These are phyloP conservation scores for Asarcornis scutulata DNA, from an alignment of 2,113 vertebrate species.

Conservation along the genomic window DNA sequence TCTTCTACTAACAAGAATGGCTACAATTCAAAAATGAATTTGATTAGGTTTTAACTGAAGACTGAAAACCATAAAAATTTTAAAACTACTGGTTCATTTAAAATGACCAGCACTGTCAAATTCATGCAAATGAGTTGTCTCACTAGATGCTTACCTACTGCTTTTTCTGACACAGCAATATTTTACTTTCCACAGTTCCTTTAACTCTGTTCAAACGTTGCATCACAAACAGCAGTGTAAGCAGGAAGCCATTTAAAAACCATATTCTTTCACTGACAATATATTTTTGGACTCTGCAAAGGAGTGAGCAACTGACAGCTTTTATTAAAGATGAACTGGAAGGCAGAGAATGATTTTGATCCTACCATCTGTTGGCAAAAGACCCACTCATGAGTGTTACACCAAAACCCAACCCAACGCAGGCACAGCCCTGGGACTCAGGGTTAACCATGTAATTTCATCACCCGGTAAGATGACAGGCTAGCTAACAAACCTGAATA, in stretches of 20 bases:
- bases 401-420: background rate
- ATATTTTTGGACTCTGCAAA: background rate
- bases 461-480: background rate
- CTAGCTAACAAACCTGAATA: background rate
- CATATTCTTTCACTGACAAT: background rate
- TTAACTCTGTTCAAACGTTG: background rate
- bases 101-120: background rate
- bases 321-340: background rate
- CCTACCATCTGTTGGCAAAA: background rate
- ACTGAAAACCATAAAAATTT: background rate
- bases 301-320: background rate
- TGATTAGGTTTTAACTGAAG: background rate
- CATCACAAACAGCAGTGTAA: background rate
- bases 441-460: background rate
- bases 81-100: background rate
- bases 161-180: background rate
- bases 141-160: background rate
- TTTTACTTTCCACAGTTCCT: background rate
- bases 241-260: background rate
- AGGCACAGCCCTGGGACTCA: background rate
- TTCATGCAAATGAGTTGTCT: background rate
- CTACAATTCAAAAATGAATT: background rate
- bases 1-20: background rate
- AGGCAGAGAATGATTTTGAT: background rate
- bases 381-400: rapidly evolving